Conservation (phyloP, 1,140 invertebrate genomes). For the Holotrichia oblita region DNA sequence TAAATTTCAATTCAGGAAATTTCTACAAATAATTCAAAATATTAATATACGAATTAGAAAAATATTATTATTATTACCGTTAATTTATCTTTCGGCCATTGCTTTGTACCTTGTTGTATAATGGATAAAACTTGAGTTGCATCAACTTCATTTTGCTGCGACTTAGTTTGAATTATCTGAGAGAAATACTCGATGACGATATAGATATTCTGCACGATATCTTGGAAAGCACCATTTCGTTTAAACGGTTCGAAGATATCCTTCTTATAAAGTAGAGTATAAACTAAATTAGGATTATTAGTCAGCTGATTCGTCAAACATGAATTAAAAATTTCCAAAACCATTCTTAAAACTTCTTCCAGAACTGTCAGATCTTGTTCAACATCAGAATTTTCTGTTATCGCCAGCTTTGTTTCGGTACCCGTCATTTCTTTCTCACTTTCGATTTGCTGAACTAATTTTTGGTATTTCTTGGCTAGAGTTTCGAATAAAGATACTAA, state of each 20-base stretch:
- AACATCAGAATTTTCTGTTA: constrained; percentile 61
- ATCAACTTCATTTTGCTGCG: constrained; percentile 70
- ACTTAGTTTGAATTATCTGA: constrained; percentile 54
- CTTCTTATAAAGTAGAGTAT: constrained; percentile 94
- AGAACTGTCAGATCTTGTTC: constrained; percentile 92
- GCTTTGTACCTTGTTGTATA: constrained; percentile 86
- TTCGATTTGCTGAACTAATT: constrained; percentile 48
- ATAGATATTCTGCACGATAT: constrained; percentile 96
- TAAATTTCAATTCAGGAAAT: constrained; percentile 98
- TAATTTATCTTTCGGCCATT: constrained; percentile 91
- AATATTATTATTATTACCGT: constrained; percentile 69
- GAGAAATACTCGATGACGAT: constrained; percentile 73
- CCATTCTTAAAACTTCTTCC: constrained; percentile 96
- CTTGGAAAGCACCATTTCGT: constrained; percentile 90
- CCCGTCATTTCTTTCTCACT: constrained; percentile 56
- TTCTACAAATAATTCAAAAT: constrained; percentile 76
- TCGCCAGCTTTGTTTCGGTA: constrained; percentile 58
- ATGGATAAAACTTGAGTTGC: constrained; percentile 86
- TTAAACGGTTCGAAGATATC: constrained; percentile 90
- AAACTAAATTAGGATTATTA: constrained; percentile 94
- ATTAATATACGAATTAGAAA: constrained; percentile 9
- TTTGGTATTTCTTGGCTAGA: constrained; percentile 78
- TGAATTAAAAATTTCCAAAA: constrained; percentile 96
- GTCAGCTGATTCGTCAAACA: constrained; percentile 87
- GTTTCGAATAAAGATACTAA: constrained; percentile 90